These are phyloP conservation scores for Melitaea cinxia DNA, from an alignment of 1,140 invertebrate species.

Conservation along the genomic window DNA sequence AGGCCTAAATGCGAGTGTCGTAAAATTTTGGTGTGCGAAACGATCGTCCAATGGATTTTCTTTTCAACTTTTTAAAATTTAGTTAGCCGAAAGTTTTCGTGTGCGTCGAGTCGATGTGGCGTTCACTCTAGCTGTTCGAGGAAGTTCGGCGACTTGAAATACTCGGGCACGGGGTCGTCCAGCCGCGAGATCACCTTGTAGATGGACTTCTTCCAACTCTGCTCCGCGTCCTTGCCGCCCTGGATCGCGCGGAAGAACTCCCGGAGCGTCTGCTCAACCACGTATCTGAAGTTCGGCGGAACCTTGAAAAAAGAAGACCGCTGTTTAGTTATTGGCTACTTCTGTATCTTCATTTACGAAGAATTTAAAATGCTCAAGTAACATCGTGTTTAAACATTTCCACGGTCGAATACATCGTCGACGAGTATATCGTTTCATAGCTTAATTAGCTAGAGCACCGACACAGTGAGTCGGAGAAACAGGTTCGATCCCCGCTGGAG, in stretches of 20 bases:
- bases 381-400: too few relatives aligned
- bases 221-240: constrained; percentile 97
- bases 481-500: too few relatives aligned
- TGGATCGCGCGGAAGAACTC: constrained; percentile 99
- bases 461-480: too few relatives aligned
- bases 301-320: constrained; percentile 86
- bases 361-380: neutral
- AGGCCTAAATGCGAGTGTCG: constrained; percentile 83
- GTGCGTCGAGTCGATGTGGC: constrained; percentile 56
- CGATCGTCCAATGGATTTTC: constrained; percentile 70
- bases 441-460: too few relatives aligned
- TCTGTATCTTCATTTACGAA: neutral
- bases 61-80: constrained; percentile 50
- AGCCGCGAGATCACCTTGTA: constrained; percentile 99
- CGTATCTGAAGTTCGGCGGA: constrained; percentile 97
- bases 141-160: constrained; percentile 99
- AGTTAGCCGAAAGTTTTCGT: constrained; percentile 65
- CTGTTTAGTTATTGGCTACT: constrained; percentile 11
- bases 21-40: constrained; percentile 82
- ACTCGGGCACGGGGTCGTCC: constrained; percentile 99
- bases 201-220: constrained; percentile 99
- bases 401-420: too few relatives aligned
- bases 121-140: constrained; percentile 97
- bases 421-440: too few relatives aligned
- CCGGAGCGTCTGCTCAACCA: constrained; percentile 97